These are phyloP conservation scores for Bathynomus jamesi DNA, from an alignment of 1,140 invertebrate species.

Conservation along the genomic window DNA sequence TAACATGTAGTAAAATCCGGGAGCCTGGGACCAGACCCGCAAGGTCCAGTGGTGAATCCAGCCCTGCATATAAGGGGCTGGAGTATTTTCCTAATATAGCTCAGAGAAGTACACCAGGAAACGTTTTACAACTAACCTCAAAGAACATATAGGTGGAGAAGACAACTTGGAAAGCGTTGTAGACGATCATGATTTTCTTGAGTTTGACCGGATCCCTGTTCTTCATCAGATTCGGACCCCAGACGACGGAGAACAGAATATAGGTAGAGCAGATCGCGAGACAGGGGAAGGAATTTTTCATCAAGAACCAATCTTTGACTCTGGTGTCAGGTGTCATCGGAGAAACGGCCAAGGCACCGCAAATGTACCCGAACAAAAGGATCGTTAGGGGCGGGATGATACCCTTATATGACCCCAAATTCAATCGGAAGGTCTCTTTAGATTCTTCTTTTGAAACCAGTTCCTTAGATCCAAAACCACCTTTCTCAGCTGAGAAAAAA, in stretches of 20 bases:
- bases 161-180: slow-evolving; percentile 30
- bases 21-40: no score
- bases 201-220: slow-evolving; percentile 22
- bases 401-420: slow-evolving; percentile 10
- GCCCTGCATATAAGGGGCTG: no score
- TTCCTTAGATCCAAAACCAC: no score
- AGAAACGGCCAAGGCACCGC: slow-evolving; percentile 17
- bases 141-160: slow-evolving; percentile 21
- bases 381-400: slow-evolving; percentile 6
- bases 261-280: slow-evolving; percentile 15
- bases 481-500: no score
- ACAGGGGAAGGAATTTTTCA: slow-evolving; percentile 13
- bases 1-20: no score
- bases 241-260: slow-evolving; percentile 17
- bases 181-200: slow-evolving; percentile 18
- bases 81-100: no score
- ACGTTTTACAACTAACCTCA: slow-evolving; percentile 28
- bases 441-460: neutral
- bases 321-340: slow-evolving; percentile 14
- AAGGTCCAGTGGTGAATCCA: no score
- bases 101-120: no score
- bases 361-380: slow-evolving; percentile 17
- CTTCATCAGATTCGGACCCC: slow-evolving; percentile 21
- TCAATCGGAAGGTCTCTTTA: neutral
- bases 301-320: slow-evolving; percentile 17